phyloP scores from a whole-genome alignment of 2,888 invertebrate genomes.

The Ophion obscuratus region DNA sequence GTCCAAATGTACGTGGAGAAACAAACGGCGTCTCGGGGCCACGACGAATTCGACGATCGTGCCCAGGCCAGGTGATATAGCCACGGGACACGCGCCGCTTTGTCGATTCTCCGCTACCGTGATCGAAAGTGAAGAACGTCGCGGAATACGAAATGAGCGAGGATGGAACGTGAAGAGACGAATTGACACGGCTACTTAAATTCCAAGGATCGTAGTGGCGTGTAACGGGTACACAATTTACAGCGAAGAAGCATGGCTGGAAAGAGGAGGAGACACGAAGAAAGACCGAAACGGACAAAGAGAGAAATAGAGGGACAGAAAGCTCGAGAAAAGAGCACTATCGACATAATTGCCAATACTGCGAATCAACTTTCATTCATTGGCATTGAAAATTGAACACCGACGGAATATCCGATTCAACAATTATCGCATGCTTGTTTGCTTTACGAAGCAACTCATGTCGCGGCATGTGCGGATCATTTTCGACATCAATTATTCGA shows the following conservation, averaged over 20 bases:
- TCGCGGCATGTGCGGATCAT: not conserved
- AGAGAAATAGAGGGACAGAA: not conserved
- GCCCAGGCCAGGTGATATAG: conserved; percentile 34
- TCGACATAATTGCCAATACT: conserved; percentile 11
- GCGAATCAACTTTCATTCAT: conserved; percentile 15
- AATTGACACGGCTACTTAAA: conserved; percentile 70
- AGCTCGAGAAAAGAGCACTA: conserved; percentile 13
- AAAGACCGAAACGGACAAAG: not conserved
- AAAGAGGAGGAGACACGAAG: conserved; percentile 48
- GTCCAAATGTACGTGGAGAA: not conserved
- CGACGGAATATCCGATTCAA: conserved; percentile 2
- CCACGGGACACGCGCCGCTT: conserved; percentile 45
- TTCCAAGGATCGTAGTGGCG: conserved; percentile 67
- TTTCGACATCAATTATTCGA: not conserved
- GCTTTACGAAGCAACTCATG: not conserved
- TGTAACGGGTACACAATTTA: conserved; percentile 29
- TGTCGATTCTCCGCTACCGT: conserved; percentile 62
- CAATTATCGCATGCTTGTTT: not conserved
- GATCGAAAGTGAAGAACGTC: conserved; percentile 78
- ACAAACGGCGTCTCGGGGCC: conserved; percentile 37
- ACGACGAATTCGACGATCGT: conserved; percentile 51
- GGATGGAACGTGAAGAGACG: conserved; percentile 50
- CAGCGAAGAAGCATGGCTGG: conserved; percentile 57
- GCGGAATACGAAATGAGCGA: conserved; percentile 72
- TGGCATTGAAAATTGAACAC: not conserved